Base-by-base conservation (phyloP, 2,888 invertebrate genomes). In the Amphipoea oculea region DNA sequence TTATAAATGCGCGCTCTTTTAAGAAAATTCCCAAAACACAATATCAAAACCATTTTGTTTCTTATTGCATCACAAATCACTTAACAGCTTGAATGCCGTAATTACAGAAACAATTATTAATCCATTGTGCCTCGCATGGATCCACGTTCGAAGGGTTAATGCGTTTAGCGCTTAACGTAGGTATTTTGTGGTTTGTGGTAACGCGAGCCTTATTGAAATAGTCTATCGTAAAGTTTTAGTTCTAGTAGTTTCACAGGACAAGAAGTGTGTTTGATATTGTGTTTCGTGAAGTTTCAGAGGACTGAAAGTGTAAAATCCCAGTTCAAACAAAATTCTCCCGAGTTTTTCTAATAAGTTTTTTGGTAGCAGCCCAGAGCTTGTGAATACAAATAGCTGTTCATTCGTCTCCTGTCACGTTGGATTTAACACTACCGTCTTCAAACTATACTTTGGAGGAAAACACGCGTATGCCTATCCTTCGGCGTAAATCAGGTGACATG, bases 391-490 rank as follows among this genome's bases (percentile, higher is more conserved):
- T 69, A 71, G 51, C 20, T 17, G 42, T 36, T 17, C 9, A 12
- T 71, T 63, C 11, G n/a, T 45, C 51, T 45, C 42, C 42, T 71
- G 23, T 73, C 54, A 63, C 42, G 11, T 45, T 62, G 36, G 11
- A 62, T 62, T 42, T 45, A 42, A 70, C 81, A 63, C 23, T 7
- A 45, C 40, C 51, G 14, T 51, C 60, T 62, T 36, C 23, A 62
- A 70, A 80, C 45, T 36, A 20, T 80, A 51, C 3, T n/a, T n/a
- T 20, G 20, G n/a, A n/a, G 17, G 51, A 36, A 51, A 78, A 62
- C 17, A 14, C 0, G 23, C 11, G 20, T 65, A 65, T 17, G 17
- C 9, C 9, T 29, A 20, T 74, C 2, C 20, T n/a, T 20, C 36
- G 23, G 42, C 42, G 14, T 42, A n/a, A 48, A 60, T 60, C 17